Conservation (phyloP, 2,797 vertebrate species). For the Dermochelys coriacea region DNA sequence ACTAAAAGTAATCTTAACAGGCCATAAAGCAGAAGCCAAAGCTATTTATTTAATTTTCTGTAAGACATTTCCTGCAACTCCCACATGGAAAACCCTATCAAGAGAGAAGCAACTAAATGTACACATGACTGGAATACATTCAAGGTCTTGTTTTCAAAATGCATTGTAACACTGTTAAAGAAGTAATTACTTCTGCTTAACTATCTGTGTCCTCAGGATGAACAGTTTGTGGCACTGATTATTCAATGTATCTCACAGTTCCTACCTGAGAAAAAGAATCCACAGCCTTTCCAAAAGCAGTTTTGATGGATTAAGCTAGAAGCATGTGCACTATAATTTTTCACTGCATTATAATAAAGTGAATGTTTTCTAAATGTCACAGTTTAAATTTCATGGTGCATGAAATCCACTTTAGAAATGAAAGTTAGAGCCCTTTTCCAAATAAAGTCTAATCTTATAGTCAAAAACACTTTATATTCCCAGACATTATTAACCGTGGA, state of each 20-base stretch:
- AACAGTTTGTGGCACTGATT: conserved; percentile 51
- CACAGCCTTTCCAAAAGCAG: conserved; percentile 53
- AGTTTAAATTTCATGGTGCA: conserved; percentile 79
- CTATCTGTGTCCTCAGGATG: conserved; percentile 29
- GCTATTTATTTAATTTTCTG: neutral
- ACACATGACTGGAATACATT: conserved; percentile 25
- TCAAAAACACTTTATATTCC: conserved; percentile 74
- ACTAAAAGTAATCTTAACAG: neutral
- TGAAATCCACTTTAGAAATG: conserved; percentile 81
- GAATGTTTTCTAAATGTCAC: conserved; percentile 81
- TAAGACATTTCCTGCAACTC: conserved; percentile 6
- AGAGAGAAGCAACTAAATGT: conserved; percentile 20
- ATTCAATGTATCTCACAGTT: conserved; percentile 32
- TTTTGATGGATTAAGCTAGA: conserved; percentile 71
- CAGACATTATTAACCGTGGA: conserved; percentile 79
- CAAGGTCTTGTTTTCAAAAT: conserved; percentile 50
- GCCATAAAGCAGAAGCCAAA: neutral
- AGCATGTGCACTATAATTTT: conserved; percentile 70
- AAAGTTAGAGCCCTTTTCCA: conserved; percentile 77
- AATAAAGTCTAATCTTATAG: conserved; percentile 77
- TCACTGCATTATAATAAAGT: conserved; percentile 76
- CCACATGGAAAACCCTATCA: neutral
- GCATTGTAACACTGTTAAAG: conserved; percentile 34
- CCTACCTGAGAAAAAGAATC: conserved; percentile 62
- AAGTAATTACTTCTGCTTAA: conserved; percentile 62